Conservation (phyloP, 2,888 invertebrate genomes). For the Leptopterna dolabrata region DNA sequence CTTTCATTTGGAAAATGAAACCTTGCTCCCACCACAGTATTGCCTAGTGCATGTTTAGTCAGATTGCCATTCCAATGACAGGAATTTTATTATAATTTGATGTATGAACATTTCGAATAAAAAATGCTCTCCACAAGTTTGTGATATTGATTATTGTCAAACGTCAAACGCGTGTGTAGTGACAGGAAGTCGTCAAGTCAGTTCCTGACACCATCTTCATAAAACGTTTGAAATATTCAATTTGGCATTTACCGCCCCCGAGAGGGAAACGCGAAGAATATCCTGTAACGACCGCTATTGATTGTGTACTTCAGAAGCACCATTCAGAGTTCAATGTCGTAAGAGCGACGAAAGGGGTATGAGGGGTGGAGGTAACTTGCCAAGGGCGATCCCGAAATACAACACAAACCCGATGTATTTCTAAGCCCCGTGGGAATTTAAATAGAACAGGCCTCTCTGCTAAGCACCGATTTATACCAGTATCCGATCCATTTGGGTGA, state of each 20-base stretch:
- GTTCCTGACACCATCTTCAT: not conserved
- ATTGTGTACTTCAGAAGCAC: not conserved
- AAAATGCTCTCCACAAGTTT: too few species aligned
- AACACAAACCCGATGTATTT: constrained; percentile 40
- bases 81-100: too few species aligned
- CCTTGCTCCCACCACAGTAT: too few species aligned
- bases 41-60: too few species aligned
- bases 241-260: not conserved
- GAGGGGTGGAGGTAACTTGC: constrained; percentile 6
- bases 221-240: not conserved
- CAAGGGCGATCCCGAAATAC: constrained; percentile 47
- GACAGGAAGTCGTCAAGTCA: not conserved
- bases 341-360: not conserved
- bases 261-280: not conserved
- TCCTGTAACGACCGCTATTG: not conserved
- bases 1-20: too few species aligned
- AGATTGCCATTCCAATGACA: too few species aligned
- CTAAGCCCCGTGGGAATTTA: constrained; percentile 36
- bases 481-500: not conserved
- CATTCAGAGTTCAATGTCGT: not conserved
- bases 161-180: not conserved
- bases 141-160: not conserved
- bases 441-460: constrained; percentile 29
- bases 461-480: constrained; percentile 32
- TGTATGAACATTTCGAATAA: too few species aligned